Conservation (phyloP, 1,140 invertebrate genomes). For the Mylabris phalerata region DNA sequence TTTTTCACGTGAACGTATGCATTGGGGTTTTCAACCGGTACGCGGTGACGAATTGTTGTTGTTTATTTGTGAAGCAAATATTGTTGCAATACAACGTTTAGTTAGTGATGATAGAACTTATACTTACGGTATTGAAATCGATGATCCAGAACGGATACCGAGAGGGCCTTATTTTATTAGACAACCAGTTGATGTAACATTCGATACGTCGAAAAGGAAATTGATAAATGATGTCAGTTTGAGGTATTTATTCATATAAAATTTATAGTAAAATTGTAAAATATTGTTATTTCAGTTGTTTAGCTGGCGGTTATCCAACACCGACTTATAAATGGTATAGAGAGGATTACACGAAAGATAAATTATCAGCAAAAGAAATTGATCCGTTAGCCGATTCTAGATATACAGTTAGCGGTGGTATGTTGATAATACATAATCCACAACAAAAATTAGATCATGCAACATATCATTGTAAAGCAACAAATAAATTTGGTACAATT, state of each 20-base stretch:
- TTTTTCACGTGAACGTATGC: constrained; percentile 61
- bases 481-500: constrained; percentile 83
- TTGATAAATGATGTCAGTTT: constrained; percentile 67
- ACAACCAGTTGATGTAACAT: constrained; percentile 75
- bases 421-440: constrained; percentile 83
- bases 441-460: constrained; percentile 73
- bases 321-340: constrained; percentile 89
- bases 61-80: constrained; percentile 84
- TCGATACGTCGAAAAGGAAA: constrained; percentile 68
- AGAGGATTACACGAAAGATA: constrained; percentile 78
- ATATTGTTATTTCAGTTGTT: constrained; percentile 49
- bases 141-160: constrained; percentile 72
- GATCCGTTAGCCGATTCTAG: constrained; percentile 67
- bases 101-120: constrained; percentile 66
- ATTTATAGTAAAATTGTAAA: too few relatives aligned
- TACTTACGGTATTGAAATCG: constrained; percentile 70
- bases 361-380: constrained; percentile 60
- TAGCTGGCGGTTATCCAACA: constrained; percentile 83
- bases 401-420: constrained; percentile 85
- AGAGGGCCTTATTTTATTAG: constrained; percentile 81
- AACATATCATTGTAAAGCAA: constrained; percentile 85
- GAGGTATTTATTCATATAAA: constrained; percentile 36
- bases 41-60: constrained; percentile 66
- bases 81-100: constrained; percentile 58
- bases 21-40: constrained; percentile 79